Evolutionary conservation across 1,140 invertebrate species (phyloP), one percentile per base, ranked within the genome.

Genomic region (Ostrea denselamellosa): DNA sequence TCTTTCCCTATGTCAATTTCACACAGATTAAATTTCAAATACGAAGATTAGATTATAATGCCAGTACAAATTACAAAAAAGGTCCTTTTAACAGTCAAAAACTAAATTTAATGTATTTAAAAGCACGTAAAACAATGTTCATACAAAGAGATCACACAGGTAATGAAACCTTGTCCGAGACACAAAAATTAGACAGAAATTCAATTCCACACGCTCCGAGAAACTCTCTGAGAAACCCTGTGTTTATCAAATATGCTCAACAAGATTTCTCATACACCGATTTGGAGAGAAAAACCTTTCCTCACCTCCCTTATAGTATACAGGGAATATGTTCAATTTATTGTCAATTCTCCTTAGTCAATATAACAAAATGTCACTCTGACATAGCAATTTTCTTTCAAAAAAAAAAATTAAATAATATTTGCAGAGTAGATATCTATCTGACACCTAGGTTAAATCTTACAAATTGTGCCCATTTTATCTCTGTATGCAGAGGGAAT

Each of bases 21-120:
- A 77, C 68, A 77, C 68, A 77, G 68, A 77, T 77, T 77, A 77
- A 77, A 34, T 77, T 77, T 77, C 68, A 77, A 77, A 25, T 77
- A 77, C 68, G 28, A 34, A 77, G 68, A 77, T 77, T 77, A 77
- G 68, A 77, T 77, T 77, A 77, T 77, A 28, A 77, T 77, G 22
- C 28, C 14, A 34, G 68, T 77, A 77, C 68, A 25, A 77, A 77
- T 14, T 34, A 77, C 68, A 77, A 12, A 28, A 10, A 34, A 34
- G 22, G 25, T 77, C 68, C 28, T 77, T 28, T 28, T 77, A 77
- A 25, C 68, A 28, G 68, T 34, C 28, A 77, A 62, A 77, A 77
- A 28, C 9, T 34, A 14, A 77, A 28, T 28, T 28, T 34, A 25
- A 19, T 77, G 25, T 62, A 77, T 77, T 77, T 28, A 77, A 14